Percentiles rank a stretch among this genome's conserved stretches.
phyloP scores from a whole-genome alignment of 2,113 vertebrate genomes.

The Geothlypis trichas region DNA sequence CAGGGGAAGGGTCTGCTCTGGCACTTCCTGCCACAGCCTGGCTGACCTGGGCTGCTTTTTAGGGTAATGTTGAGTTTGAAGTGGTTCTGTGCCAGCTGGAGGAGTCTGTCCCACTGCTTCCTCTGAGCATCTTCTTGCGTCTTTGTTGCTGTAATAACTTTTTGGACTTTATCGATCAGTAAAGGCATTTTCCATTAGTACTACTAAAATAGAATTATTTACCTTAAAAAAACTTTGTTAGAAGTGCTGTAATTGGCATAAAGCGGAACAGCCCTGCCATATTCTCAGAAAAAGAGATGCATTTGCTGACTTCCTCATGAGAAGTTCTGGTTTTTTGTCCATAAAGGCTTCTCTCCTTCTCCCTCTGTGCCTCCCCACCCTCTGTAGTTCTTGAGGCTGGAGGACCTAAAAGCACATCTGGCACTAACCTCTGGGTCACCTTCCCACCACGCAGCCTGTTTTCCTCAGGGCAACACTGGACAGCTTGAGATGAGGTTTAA shows the following conservation, averaged over 20 bases:
- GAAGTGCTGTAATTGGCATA: not conserved
- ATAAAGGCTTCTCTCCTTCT: not conserved
- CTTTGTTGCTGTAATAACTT: not conserved
- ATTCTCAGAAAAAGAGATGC: slow-evolving; percentile 17
- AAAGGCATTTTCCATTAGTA: not conserved
- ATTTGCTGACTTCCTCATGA: slow-evolving; percentile 13
- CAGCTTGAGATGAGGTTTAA: slow-evolving; percentile 73
- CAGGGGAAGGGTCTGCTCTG: not conserved
- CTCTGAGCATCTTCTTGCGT: not conserved
- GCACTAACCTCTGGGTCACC: slow-evolving; percentile 71
- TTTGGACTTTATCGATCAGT: not conserved
- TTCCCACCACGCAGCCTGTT: slow-evolving; percentile 45
- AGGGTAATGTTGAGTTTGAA: not conserved
- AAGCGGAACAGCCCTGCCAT: not conserved
- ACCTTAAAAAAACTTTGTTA: not conserved
- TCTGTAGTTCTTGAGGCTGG: slow-evolving; percentile 8
- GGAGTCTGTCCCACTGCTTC: not conserved
- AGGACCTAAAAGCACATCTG: slow-evolving; percentile 19
- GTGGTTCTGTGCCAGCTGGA: not conserved
- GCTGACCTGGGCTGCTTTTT: not conserved
- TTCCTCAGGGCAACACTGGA: slow-evolving; percentile 61
- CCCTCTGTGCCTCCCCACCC: not conserved
- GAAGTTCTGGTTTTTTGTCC: slow-evolving; percentile 1
- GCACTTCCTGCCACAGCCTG: not conserved
- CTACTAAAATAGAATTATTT: slow-evolving; percentile 27